phyloP scores from a whole-genome alignment of 1,140 invertebrate species.

The Drosophila equinoxialis region DNA sequence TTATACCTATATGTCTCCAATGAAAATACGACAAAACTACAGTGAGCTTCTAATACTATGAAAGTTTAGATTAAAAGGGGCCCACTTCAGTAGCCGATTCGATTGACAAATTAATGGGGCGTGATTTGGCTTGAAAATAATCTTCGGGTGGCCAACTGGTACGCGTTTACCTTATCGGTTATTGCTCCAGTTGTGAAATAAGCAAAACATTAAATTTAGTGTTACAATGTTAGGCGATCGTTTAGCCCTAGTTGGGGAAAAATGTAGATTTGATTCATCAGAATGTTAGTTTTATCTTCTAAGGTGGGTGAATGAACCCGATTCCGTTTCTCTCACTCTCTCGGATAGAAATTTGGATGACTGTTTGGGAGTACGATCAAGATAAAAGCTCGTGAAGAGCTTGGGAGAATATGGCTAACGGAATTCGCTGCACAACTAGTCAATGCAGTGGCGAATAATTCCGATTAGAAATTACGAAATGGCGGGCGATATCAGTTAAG shows the following conservation, averaged over 20 bases:
- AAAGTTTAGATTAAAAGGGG: slow-evolving; percentile 3
- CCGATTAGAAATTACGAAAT: slow-evolving; percentile 14
- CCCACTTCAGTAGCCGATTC: not conserved
- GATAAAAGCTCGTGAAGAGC: slow-evolving; percentile 8
- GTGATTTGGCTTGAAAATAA: not conserved
- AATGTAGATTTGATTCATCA: not conserved
- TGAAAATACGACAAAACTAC: not conserved
- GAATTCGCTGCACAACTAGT: slow-evolving; percentile 3
- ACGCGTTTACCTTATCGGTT: slow-evolving; percentile 1
- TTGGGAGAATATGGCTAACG: slow-evolving; percentile 2
- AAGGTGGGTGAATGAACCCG: not conserved
- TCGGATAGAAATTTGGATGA: slow-evolving; percentile 4
- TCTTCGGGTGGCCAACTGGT: not conserved
- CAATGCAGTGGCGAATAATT: slow-evolving; percentile 10
- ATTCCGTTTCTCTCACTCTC: not conserved
- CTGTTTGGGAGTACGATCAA: not conserved
- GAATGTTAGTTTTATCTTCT: slow-evolving; percentile 5
- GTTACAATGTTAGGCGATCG: not conserved
- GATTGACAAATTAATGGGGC: not conserved
- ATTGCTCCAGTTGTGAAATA: slow-evolving; percentile 8
- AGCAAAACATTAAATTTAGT: not conserved
- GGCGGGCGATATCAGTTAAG: slow-evolving; percentile 12
- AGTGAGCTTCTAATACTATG: too few relatives aligned
- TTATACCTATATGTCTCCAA: slow-evolving; percentile 7
- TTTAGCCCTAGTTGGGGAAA: not conserved